phyloP scores from a whole-genome alignment of 1,140 invertebrate genomes.

The Hyphantria cunea region DNA sequence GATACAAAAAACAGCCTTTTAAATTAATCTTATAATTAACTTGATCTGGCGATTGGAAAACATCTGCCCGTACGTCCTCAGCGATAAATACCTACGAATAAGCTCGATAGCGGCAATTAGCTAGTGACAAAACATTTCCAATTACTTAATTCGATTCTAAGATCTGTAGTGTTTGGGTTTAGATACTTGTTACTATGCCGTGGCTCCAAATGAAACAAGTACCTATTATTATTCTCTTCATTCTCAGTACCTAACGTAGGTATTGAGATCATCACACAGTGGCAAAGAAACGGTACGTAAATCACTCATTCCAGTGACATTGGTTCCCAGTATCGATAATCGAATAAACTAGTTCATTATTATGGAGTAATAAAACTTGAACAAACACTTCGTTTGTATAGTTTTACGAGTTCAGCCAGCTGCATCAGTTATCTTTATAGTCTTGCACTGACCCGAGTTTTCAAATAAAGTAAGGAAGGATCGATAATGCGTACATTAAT shows the following conservation, averaged over 20 bases:
- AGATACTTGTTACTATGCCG: constrained; percentile 18
- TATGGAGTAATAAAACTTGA: constrained; percentile 68
- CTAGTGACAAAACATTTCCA: constrained; percentile 57
- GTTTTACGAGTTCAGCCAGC: constrained; percentile 72
- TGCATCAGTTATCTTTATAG: constrained; percentile 76
- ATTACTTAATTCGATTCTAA: constrained; percentile 62
- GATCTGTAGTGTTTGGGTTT: constrained; percentile 24
- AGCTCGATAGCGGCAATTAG: constrained; percentile 56
- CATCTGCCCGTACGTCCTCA: constrained; percentile 28
- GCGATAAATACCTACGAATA: constrained; percentile 59
- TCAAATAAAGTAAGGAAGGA: constrained; percentile 31
- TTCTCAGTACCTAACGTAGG: background rate
- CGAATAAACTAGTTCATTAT: constrained; percentile 79
- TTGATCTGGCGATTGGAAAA: background rate
- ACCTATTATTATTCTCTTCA: too few relatives aligned
- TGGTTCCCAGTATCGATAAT: constrained; percentile 74
- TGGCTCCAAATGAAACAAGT: too few relatives aligned
- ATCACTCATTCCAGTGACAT: constrained; percentile 68
- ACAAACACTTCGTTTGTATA: constrained; percentile 69
- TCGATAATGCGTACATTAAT: constrained; percentile 2
- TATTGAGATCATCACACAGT: constrained; percentile 41
- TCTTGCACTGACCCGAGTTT: constrained; percentile 64
- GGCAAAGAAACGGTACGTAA: constrained; percentile 44
- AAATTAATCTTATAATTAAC: background rate
- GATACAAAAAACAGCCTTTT: background rate